Conservation (phyloP, 2,888 invertebrate species). For the Pharmacophagus antenor region DNA sequence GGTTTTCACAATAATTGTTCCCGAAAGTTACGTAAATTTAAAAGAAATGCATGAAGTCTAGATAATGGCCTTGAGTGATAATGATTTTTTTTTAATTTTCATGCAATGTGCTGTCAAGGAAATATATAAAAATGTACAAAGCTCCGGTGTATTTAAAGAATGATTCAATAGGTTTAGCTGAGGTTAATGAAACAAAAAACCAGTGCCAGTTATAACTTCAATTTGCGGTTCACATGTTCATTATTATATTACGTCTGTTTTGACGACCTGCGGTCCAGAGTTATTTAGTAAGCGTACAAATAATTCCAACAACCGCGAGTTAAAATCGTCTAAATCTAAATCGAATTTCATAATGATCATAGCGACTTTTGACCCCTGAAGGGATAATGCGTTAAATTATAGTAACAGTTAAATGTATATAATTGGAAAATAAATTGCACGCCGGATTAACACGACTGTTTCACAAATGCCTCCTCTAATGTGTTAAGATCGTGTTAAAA, state of each 20-base stretch:
- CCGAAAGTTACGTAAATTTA: too few species aligned
- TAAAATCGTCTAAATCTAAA: conserved; percentile 34
- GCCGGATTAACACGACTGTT: conserved; percentile 17
- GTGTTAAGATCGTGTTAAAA: conserved; percentile 31
- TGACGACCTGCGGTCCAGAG: conserved; percentile 51
- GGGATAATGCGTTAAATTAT: conserved; percentile 26
- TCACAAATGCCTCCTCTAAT: conserved; percentile 34
- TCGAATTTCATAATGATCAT: conserved; percentile 34
- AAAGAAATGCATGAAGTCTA: too few species aligned
- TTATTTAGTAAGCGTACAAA: conserved; percentile 34
- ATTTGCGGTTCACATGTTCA: conserved; percentile 42
- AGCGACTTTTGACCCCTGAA: conserved; percentile 25
- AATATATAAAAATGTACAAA: too few species aligned
- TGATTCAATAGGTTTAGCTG: too few species aligned
- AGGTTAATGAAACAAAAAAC: background rate
- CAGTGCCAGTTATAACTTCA: conserved; percentile 18
- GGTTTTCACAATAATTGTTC: too few species aligned
- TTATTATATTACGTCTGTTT: conserved; percentile 38
- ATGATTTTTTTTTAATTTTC: too few species aligned
- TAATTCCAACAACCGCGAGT: conserved; percentile 35
- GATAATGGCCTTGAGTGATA: too few species aligned
- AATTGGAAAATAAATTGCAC: conserved; percentile 9
- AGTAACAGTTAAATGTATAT: conserved; percentile 25
- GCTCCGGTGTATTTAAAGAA: too few species aligned
- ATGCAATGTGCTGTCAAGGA: too few species aligned